A percentile compares a stretch with the other conserved stretches of the same genome.
Conservation (phyloP, 1,140 invertebrate genomes). For the Limonius californicus region DNA sequence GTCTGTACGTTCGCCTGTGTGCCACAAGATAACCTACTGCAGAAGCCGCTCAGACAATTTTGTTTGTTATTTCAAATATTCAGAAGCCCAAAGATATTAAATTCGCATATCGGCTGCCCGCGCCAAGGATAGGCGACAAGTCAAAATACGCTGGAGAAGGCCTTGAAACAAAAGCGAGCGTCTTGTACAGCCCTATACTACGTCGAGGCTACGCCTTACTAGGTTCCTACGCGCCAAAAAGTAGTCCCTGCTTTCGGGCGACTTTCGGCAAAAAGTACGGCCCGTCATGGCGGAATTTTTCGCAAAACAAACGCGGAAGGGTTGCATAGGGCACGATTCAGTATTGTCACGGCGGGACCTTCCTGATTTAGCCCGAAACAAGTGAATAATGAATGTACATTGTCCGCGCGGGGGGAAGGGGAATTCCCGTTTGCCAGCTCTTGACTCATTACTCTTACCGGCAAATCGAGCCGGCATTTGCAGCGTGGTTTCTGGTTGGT, state of each 20-base stretch:
- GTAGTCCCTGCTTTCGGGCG: constrained; percentile 14
- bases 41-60: no score
- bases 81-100: no score
- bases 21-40: no score
- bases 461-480: constrained; percentile 28
- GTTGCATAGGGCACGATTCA: no score
- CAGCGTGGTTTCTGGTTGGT: constrained; percentile 15
- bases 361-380: background rate
- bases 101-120: no score
- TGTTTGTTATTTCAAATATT: no score
- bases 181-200: constrained; percentile 10
- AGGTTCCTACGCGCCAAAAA: constrained; percentile 19
- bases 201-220: constrained; percentile 8
- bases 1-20: no score
- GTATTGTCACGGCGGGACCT: no score
- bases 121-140: no score
- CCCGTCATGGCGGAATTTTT: constrained; percentile 11
- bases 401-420: background rate
- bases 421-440: constrained; percentile 11
- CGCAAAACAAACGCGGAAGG: background rate
- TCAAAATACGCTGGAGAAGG: background rate
- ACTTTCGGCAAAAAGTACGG: constrained; percentile 19
- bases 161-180: background rate
- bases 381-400: constrained; percentile 15
- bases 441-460: constrained; percentile 15